These are phyloP conservation scores for Heterodera carotae DNA, from an alignment of 1,140 invertebrate genomes.

Conservation along the genomic window DNA sequence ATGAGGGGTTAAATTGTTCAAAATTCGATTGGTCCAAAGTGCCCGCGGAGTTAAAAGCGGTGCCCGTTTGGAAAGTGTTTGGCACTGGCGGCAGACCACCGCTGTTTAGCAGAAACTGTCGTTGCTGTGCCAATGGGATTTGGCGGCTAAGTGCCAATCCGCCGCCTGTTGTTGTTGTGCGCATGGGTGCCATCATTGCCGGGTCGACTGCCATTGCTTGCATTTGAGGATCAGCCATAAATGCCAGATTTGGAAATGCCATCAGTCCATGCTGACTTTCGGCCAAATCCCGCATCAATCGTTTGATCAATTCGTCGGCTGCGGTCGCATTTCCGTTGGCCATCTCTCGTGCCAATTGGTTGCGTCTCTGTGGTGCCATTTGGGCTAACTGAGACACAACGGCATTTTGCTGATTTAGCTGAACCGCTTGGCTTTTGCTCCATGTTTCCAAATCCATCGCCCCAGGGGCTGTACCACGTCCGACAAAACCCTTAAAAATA, in stretches of 20 bases:
- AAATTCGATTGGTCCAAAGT: background rate
- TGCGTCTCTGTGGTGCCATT: conserved; percentile 29
- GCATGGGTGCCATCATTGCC: background rate
- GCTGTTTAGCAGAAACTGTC: background rate
- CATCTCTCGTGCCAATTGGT: conserved; percentile 19
- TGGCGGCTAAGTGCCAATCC: background rate
- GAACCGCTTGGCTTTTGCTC: conserved; percentile 16
- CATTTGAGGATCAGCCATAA: background rate
- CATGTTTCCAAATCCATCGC: conserved; percentile 9
- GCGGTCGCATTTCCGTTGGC: conserved; percentile 27
- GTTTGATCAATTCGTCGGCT: conserved; percentile 24
- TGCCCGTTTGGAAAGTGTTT: background rate
- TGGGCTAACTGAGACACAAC: conserved; percentile 22
- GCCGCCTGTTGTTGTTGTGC: background rate
- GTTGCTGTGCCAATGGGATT: background rate
- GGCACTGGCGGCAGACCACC: background rate
- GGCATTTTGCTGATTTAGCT: conserved; percentile 26
- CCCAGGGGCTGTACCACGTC: background rate
- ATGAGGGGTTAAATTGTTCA: background rate
- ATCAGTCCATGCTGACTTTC: conserved; percentile 7
- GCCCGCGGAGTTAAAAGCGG: background rate
- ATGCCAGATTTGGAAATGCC: conserved; percentile 17
- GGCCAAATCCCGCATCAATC: conserved; percentile 18
- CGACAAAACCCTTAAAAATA: background rate
- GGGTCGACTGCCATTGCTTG: background rate